Evolutionary conservation across 2,113 vertebrate genomes (phyloP), one percentile per base, ranked within the genome.

Genomic region (Pycnonotus jocosus): DNA sequence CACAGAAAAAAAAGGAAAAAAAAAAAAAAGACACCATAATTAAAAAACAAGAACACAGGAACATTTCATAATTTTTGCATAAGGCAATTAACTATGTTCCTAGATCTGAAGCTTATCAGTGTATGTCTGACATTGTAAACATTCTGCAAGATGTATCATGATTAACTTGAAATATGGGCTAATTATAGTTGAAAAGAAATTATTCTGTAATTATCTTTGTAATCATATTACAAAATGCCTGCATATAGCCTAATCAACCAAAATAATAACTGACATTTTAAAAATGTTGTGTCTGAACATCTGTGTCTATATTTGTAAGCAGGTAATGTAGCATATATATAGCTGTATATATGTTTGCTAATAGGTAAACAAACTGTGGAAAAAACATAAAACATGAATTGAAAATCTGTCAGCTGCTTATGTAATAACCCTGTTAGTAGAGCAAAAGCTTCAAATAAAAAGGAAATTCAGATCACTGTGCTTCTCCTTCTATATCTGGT

Each of bases 161-260:
- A 86, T 96, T 92, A 93, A 86, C 23, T 91, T 83, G 38, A 94
- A 92, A 90, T 68, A 82, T 20, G 27, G 27, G n/a, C 28, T 94
- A 97, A 94, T 96, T 94, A 86, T 24, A 81, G 31, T 85, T 92
- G 65, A 93, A 96, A 95, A 87, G 45, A 84, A 92, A 95, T 80
- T 68, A 81, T 89, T 90, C 12, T 73, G 42, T 93, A 93, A 94
- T 94, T 93, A 80, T 74, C 33, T 70, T 89, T 82, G 58, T 45
- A 95, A 94, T 93, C 42, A 71, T 25, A 7, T 93, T 93, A 87
- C 42, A 71, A 89, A 90, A 93, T 77, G 45, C 7, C 57, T 76
- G 47, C 35, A 65, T 74, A 68, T 30, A 73, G 6, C 18, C 40
- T 84, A 68, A 87, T 86, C 31, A 85, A 70, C 28, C 6, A 73